These are phyloP conservation scores for Saccostrea glomerata DNA, from an alignment of 1,140 invertebrate genomes.

Conservation along the genomic window DNA sequence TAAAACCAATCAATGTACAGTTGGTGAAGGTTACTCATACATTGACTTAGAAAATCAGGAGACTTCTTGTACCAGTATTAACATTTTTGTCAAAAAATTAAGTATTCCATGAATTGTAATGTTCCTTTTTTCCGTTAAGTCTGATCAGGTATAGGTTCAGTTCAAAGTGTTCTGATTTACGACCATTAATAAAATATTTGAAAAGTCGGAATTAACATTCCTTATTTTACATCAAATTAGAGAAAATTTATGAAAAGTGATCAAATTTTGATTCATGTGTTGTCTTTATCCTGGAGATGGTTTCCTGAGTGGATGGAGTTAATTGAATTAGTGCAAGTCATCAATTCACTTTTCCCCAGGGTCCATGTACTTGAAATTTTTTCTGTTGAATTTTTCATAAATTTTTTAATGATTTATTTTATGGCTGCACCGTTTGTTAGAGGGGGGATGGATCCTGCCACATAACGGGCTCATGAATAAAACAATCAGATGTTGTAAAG, in stretches of 20 bases:
- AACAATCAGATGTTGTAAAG: constrained; percentile 28
- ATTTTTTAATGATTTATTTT: constrained; percentile 36
- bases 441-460: not conserved
- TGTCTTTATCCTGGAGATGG: not conserved
- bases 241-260: not conserved
- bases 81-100: constrained; percentile 39
- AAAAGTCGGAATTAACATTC: constrained; percentile 18
- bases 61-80: not conserved
- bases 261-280: constrained; percentile 12
- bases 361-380: constrained; percentile 17
- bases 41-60: constrained; percentile 8
- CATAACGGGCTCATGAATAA: constrained; percentile 28
- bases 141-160: constrained; percentile 7
- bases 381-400: constrained; percentile 35
- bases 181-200: constrained; percentile 35
- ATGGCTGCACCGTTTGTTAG: constrained; percentile 25
- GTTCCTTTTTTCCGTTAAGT: not conserved
- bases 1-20: constrained; percentile 6
- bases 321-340: constrained; percentile 7
- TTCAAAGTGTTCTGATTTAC: constrained; percentile 17
- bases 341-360: not conserved
- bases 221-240: not conserved
- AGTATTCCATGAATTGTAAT: constrained; percentile 28
- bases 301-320: not conserved
- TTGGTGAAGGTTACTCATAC: constrained; percentile 15